Conservation (phyloP, 2,888 invertebrate species). For the Parnassius glacialis region DNA sequence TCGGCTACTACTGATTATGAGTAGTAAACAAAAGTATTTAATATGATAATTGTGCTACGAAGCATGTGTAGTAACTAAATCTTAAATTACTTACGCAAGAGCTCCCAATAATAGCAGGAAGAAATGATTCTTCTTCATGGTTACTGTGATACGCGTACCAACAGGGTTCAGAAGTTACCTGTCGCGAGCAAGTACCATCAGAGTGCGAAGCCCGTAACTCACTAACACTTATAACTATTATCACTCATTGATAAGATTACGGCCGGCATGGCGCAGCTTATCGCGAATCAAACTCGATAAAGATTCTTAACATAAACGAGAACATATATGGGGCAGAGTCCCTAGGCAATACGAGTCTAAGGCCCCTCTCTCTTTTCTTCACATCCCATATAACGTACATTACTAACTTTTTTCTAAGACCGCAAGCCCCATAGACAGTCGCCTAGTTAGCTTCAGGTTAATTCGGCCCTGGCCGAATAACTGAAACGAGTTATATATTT, state of each 20-base stretch:
- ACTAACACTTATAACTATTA: conserved; percentile 80
- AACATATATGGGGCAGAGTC: conserved; percentile 45
- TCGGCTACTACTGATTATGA: too few species aligned
- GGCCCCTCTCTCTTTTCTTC: too few species aligned
- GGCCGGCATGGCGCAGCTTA: conserved; percentile 70
- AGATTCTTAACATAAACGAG: conserved; percentile 58
- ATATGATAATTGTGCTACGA: not conserved
- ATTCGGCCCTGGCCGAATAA: too few species aligned
- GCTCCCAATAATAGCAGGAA: conserved; percentile 53
- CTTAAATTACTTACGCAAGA: conserved; percentile 60
- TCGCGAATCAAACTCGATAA: conserved; percentile 75
- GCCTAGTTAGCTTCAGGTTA: too few species aligned
- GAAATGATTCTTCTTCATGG: conserved; percentile 58
- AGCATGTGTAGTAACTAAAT: not conserved
- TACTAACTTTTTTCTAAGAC: too few species aligned
- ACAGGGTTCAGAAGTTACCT: conserved; percentile 59
- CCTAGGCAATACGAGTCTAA: too few species aligned
- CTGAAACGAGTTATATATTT: not conserved
- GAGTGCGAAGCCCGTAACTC: conserved; percentile 67
- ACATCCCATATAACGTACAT: too few species aligned
- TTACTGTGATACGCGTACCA: conserved; percentile 51
- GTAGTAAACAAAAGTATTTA: too few species aligned
- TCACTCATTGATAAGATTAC: conserved; percentile 78
- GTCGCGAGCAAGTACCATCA: conserved; percentile 61
- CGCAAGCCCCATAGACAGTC: too few species aligned